Evolutionary conservation across 2,113 vertebrate genomes (phyloP).

Genomic region (Brienomyrus longianalis): DNA sequence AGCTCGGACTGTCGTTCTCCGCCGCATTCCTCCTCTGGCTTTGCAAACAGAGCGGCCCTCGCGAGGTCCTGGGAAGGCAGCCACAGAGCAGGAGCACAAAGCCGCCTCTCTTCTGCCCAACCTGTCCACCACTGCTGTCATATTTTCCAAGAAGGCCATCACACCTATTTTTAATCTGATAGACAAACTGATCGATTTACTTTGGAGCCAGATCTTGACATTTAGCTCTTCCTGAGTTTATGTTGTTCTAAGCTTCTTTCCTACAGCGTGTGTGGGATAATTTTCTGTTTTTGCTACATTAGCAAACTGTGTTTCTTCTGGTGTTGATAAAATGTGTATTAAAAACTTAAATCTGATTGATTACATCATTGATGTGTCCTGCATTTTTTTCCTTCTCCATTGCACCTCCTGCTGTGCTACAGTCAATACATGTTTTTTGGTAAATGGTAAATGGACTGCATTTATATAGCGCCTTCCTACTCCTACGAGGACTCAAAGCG

Average conservation of each 20-base stretch:
- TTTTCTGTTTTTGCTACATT: neutral
- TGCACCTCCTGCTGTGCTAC: neutral
- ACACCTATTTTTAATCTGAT: neutral
- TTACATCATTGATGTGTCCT: neutral
- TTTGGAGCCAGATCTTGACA: neutral
- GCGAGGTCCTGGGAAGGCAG: neutral
- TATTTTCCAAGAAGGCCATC: neutral
- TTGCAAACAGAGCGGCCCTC: neutral
- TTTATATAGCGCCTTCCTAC: too few relatives aligned
- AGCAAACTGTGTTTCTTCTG: neutral
- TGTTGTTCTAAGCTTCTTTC: neutral
- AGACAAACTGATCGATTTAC: neutral
- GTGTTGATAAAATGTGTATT: neutral
- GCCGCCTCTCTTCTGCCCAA: neutral
- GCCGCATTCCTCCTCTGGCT: neutral
- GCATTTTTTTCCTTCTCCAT: neutral
- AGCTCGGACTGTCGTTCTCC: neutral
- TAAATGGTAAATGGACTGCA: too few relatives aligned
- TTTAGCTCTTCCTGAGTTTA: neutral
- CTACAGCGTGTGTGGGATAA: neutral
- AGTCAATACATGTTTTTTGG: neutral
- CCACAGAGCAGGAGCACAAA: neutral
- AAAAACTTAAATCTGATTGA: neutral
- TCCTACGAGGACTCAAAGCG: too few relatives aligned
- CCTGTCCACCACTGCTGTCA: neutral